phyloP scores from a whole-genome alignment of 2,888 invertebrate genomes.

The Drymonia ruficornis region DNA sequence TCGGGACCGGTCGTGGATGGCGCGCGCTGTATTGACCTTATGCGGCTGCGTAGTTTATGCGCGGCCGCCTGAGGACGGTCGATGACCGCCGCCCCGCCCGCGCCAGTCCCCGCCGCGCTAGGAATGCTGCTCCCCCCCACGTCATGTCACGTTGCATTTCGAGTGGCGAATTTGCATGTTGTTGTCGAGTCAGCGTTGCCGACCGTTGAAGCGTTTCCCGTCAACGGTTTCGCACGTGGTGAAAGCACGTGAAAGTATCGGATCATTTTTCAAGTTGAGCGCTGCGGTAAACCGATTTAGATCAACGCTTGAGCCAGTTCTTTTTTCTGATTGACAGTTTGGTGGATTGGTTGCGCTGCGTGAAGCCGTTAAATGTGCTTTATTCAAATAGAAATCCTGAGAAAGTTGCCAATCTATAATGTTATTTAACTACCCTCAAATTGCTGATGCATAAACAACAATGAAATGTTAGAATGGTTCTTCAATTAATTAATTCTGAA shows the following conservation, averaged over 20 bases:
- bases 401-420: neutral
- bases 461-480: neutral
- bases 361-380: conserved; percentile 11
- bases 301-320: conserved; percentile 41
- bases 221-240: conserved; percentile 49
- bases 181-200: conserved; percentile 52
- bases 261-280: conserved; percentile 40
- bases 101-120: conserved; percentile 55
- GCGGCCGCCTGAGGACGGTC: conserved; percentile 80
- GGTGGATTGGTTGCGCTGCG: conserved; percentile 27
- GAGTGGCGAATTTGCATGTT: conserved; percentile 77
- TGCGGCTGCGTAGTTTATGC: conserved; percentile 81
- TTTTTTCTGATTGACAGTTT: conserved; percentile 41
- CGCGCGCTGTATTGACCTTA: conserved; percentile 78
- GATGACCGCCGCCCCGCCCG: conserved; percentile 72
- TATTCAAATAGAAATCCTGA: conserved; percentile 1
- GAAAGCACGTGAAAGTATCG: conserved; percentile 53
- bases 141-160: conserved; percentile 77
- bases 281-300: conserved; percentile 41
- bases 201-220: conserved; percentile 38
- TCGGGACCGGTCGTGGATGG: conserved; percentile 48
- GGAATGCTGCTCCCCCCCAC: conserved; percentile 65
- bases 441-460: neutral
- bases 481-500: neutral
- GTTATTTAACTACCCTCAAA: neutral